Evolutionary conservation across 2,797 vertebrate genomes (phyloP).

Genomic region (Dendrocincla fuliginosa): DNA sequence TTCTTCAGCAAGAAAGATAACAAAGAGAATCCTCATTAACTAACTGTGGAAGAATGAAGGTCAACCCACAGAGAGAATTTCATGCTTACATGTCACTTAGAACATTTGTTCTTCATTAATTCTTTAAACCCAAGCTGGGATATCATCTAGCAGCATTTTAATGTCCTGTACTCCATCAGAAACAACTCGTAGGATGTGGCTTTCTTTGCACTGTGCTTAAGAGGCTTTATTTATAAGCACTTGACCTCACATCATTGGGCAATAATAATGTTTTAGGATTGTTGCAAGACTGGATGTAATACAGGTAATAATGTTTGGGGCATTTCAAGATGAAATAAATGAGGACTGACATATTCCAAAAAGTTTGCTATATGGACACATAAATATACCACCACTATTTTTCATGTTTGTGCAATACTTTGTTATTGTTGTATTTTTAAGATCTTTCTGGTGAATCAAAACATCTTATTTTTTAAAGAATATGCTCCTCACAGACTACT

Average conservation of each 20-base stretch:
- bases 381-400: background rate
- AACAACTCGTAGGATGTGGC: conserved; percentile 54
- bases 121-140: conserved; percentile 76
- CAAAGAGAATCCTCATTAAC: conserved; percentile 80
- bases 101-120: conserved; percentile 83
- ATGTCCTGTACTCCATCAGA: conserved; percentile 65
- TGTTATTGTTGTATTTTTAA: background rate
- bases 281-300: conserved; percentile 48
- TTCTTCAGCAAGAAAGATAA: conserved; percentile 76
- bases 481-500: background rate
- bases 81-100: conserved; percentile 70
- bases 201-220: conserved; percentile 48
- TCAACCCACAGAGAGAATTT: conserved; percentile 78
- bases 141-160: conserved; percentile 71
- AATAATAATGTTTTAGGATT: conserved; percentile 49
- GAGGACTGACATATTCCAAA: conserved; percentile 7
- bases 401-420: background rate
- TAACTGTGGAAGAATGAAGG: conserved; percentile 79
- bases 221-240: conserved; percentile 34
- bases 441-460: background rate
- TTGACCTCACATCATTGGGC: conserved; percentile 35
- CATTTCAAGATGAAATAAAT: conserved; percentile 59
- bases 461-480: background rate
- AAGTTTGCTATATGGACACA: conserved; percentile 1
- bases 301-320: conserved; percentile 13